Conservation (phyloP, 2,113 vertebrate species). For the human (Homo sapiens) region GRCh38 chrX:11243501-11244000, state of each 20-base stretch:
- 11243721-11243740: not conserved
- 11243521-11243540: not conserved
- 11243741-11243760: not conserved
- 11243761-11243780: not conserved
- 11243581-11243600: constrained; percentile 16
- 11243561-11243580: not conserved
- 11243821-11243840: not conserved
- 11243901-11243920: not conserved
- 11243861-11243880: not conserved
- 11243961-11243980: not conserved
- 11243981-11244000: not conserved
- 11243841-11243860: not conserved
- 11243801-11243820: not conserved
- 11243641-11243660: not conserved
- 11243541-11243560: not conserved
- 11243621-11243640: not conserved
- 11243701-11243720: not conserved
- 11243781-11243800: not conserved
- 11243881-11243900: not conserved
- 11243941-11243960: not conserved
- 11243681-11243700: not conserved
- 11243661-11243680: not conserved
- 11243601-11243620: not conserved
- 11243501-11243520: not conserved
- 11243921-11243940: not conserved